A percentile compares a stretch with the other conserved stretches of the same genome.
phyloP scores from a whole-genome alignment of 2,888 invertebrate species.

The Entomobrya proxima region DNA sequence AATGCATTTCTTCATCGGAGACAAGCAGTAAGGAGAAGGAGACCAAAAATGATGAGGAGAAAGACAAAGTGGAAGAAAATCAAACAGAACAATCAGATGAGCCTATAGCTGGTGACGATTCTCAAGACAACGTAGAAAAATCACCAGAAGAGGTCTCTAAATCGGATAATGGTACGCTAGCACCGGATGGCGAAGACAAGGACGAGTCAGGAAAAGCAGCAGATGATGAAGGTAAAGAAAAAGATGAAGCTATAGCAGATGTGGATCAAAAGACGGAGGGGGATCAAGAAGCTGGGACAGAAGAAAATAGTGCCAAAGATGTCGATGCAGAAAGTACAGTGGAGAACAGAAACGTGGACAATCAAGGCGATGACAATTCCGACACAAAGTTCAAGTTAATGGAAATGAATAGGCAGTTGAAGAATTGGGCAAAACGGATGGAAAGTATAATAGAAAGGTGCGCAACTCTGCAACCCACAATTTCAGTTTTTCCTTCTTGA shows the following conservation, averaged over 20 bases:
- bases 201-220: not conserved
- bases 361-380: constrained; percentile 19
- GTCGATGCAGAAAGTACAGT: constrained; percentile 39
- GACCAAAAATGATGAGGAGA: constrained; percentile 45
- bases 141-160: not conserved
- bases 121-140: not conserved
- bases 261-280: constrained; percentile 38
- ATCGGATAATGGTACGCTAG: not conserved
- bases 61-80: constrained; percentile 25
- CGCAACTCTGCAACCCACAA: constrained; percentile 75
- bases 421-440: constrained; percentile 72
- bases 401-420: constrained; percentile 70
- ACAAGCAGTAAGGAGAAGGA: constrained; percentile 10
- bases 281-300: constrained; percentile 21
- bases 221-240: constrained; percentile 33
- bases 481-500: constrained; percentile 63
- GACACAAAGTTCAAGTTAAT: constrained; percentile 61
- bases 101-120: constrained; percentile 13
- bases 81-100: not conserved
- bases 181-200: not conserved
- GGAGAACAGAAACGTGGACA: not conserved
- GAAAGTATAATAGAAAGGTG: constrained; percentile 74
- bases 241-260: constrained; percentile 19
- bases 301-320: constrained; percentile 47
- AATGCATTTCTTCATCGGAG: constrained; percentile 64